These are phyloP conservation scores for Heliconius ethilla DNA, from an alignment of 2,888 invertebrate genomes.

Conservation along the genomic window DNA sequence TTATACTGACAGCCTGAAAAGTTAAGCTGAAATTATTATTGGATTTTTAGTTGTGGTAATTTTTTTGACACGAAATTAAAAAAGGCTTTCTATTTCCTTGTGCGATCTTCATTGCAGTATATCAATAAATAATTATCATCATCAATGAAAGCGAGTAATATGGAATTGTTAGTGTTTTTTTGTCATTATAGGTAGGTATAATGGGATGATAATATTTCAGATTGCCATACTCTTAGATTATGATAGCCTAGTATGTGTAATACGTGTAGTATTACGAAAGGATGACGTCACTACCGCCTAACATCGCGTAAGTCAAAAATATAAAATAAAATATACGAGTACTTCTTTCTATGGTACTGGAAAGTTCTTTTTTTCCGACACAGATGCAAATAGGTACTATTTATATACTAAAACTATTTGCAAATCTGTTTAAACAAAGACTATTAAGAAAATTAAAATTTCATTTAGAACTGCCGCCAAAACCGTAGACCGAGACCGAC, in stretches of 20 bases:
- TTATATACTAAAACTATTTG: too few species aligned
- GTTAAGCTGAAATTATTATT: not conserved
- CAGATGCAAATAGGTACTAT: too few species aligned
- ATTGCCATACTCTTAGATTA: not conserved
- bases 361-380: too few species aligned
- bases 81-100: not conserved
- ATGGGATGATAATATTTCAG: not conserved
- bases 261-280: too few species aligned
- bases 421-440: too few species aligned
- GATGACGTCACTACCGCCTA: not conserved
- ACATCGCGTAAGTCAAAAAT: not conserved
- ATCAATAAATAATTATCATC: not conserved
- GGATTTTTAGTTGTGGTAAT: not conserved
- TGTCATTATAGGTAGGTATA: not conserved
- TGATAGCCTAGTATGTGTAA: not conserved
- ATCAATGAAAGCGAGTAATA: not conserved
- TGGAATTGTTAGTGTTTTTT: not conserved
- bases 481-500: too few species aligned
- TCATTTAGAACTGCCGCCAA: too few species aligned
- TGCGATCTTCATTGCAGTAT: slow-evolving; percentile 7
- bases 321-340: not conserved
- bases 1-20: not conserved
- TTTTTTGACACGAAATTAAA: not conserved
- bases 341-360: too few species aligned
- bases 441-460: too few species aligned